Evolutionary conservation across 2,888 invertebrate genomes (phyloP), one percentile per base, ranked within the genome.

Genomic region (Hesperia comma): DNA sequence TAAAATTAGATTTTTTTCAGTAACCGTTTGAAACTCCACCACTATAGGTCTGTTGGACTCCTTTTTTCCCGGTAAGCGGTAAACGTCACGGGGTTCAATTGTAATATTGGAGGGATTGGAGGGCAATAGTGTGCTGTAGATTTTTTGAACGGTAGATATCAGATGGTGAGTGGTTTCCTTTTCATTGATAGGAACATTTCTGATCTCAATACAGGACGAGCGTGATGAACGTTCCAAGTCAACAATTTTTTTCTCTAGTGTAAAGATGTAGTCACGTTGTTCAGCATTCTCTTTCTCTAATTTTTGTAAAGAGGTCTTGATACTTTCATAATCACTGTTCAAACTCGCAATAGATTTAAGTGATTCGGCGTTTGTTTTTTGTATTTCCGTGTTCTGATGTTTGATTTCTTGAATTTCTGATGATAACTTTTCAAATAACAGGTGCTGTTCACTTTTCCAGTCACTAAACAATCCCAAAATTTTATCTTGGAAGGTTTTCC

Each of bases 61-160:
- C 40, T 40, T 61, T 53, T 61, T 61, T 3, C 61, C 61, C 1
- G 61, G 61, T 14, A 61, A 40, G 4, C 61, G 61, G 33, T 61
- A 61, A 4, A 61, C 40, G 15, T 61, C 61, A 21, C 61, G 53
- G 21, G 53, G 21, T 37, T 61, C 61, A n/a, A n/a, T n/a, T n/a
- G n/a, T n/a, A n/a, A n/a, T n/a, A n/a, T n/a, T n/a, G n/a, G n/a
- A n/a, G n/a, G n/a, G n/a, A n/a, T n/a, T n/a, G n/a, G n/a, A n/a
- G n/a, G 61, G 61, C 53, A 40, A 10, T 8, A 61, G 51, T 0
- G 61, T 61, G 12, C n/a, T 61, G 17, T 53, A 61, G 5, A 21
- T 53, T n/a, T 61, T 61, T 10, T 19, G 19, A 6, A 61, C 61
- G 53, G 14, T 21, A 12, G 53, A 53, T 2, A n/a, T 61, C 14